Evolutionary conservation across 92 coral and sea anemone species (phyloP), one percentile per base, ranked within the genome.

Genomic region (Galaxea fascicularis): DNA sequence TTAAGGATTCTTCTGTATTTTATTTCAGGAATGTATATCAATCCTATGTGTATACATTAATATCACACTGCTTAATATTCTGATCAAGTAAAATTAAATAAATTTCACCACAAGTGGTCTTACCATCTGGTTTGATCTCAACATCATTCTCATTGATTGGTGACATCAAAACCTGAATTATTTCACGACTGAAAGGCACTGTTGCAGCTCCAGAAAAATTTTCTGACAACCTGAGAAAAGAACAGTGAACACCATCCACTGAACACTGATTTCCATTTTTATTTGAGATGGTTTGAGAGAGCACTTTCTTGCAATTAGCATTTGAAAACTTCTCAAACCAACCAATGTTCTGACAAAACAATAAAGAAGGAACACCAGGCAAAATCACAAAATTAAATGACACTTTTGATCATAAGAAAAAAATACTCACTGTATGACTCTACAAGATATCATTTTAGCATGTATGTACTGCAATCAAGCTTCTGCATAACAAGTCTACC

Each of bases 91-190:
- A 49, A 49, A 56, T 56, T 3, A 56, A 56, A 56, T 17, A 17
- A 14, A 3, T 20, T 8, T 29, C 4, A 25, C 17, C 10, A 17
- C 13, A 39, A 45, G 7, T 4, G 45, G 10, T 11, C 63, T 29
- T 83, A 96, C 99, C 99, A 82, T 96, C 99, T 65, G 99, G 99
- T 82, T 96, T 96, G 63, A 96, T 96, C 82, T 96, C 99, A 39
- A 96, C 76, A 70, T 94, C 97, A 10, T 86, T 78, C 45, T 94
- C 89, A 87, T 91, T 87, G 31, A 96, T 83, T 21, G 99, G 97
- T 63, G 97, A 94, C 99, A 96, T 94, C 35, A 96, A 89, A 26
- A 75, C 84, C 28, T 85, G 84, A 52, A 87, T 81, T 4, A 94
- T 85, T 52, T 91, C 85, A 60, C 53, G 54, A 45, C 94, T 93